phyloP scores from a whole-genome alignment of 1,140 invertebrate species.

The Aporrectodea caliginosa region DNA sequence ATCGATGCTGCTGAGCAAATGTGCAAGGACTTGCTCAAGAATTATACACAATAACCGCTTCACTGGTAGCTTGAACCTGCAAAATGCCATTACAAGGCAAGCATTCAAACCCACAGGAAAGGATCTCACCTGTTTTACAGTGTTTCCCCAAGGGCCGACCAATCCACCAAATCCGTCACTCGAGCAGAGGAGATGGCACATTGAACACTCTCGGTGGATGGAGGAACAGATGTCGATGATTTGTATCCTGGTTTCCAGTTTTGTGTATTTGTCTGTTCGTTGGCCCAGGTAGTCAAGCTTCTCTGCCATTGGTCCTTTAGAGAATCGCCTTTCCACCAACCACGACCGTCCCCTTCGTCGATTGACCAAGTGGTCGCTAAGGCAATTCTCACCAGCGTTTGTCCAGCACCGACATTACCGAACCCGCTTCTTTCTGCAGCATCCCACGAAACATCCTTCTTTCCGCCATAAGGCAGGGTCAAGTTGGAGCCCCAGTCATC shows the following conservation, averaged over 20 bases:
- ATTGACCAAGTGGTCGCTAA: neutral
- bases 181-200: neutral
- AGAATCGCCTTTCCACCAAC: too few relatives aligned
- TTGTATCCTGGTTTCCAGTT: neutral
- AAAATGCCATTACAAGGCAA: too few relatives aligned
- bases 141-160: neutral
- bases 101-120: too few relatives aligned
- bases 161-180: neutral
- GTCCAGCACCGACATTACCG: conserved; percentile 28
- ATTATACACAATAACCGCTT: too few relatives aligned
- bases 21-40: too few relatives aligned
- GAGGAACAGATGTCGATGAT: neutral
- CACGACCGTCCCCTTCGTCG: neutral
- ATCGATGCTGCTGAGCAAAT: too few relatives aligned
- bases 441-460: too few relatives aligned
- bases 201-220: neutral
- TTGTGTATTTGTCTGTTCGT: neutral
- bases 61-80: too few relatives aligned
- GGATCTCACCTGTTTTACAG: neutral
- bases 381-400: neutral
- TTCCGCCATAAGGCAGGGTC: neutral
- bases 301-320: neutral
- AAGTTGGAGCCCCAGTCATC: neutral
- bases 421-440: too few relatives aligned
- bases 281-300: neutral